Base-by-base conservation (phyloP, 2,797 vertebrate species). In the Diplodus sargus region DNA sequence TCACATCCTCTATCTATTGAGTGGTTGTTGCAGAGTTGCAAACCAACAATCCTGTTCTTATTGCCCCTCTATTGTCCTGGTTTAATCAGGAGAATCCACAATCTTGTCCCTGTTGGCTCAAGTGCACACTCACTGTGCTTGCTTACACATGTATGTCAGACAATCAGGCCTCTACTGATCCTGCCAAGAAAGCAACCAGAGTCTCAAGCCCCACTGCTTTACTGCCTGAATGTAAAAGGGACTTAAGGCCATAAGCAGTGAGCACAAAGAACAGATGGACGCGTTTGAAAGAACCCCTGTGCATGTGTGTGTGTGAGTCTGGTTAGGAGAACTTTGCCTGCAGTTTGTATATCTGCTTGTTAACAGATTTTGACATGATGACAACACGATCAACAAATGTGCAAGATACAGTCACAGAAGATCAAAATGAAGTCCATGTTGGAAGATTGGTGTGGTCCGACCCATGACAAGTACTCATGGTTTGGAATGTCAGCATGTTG, bases 121-220 rank as follows among this genome's bases (percentile, higher is more conserved):
- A 52, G 54, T 10, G 28, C 9, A 23, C 70, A 74, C 66, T 78
- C 23, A 61, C 58, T 56, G 71, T 14, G 54, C 16, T 51, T 57
- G 30, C 71, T 80, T 83, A 83, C 74, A 83, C 66, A 2, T 82
- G 78, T 72, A 71, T n/a, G 8, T 70, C 75, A 65, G 39, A 69
- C 17, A n/a, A 4, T 25, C 57, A 39, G 72, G 59, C 56, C 68
- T 73, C 42, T 14, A 0, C 75, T 84, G 59, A 74, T 77, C 74
- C 52, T 23, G 48, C 65, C 47, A 63, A 77, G 65, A 83, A 76
- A 77, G 69, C 70, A 83, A 34, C 4, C 4, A 0, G 28, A 66
- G 76, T 80, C 57, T 83, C 63, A 75, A 57, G 30, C 30, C 23
- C 48, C 9, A 0, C 9, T 0, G 43, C 48, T 57, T 72, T 39